A percentile compares a stretch with the other conserved stretches of the same genome.
These are phyloP conservation scores for Desmodus rotundus DNA, from an alignment of 2,113 vertebrate genomes.

Conservation along the genomic window DNA sequence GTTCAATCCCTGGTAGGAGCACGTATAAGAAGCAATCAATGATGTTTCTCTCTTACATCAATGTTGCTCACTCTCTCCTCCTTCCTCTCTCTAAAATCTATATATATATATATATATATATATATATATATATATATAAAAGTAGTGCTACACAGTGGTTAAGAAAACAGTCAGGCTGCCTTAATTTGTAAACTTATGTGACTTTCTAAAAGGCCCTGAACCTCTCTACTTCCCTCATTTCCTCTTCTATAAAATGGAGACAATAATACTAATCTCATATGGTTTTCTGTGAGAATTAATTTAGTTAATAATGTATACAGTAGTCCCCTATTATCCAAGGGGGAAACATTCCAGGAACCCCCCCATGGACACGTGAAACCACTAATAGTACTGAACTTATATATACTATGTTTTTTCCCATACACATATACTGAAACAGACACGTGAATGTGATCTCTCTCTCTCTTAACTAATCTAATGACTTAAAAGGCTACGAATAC, in stretches of 20 bases:
- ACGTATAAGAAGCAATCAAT: not conserved
- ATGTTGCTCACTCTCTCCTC: no score
- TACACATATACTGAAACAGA: not conserved
- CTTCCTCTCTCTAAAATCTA: no score
- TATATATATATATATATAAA: not conserved
- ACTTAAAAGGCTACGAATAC: not conserved
- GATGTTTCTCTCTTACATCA: not conserved
- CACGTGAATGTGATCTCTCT: not conserved
- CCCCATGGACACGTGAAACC: not conserved
- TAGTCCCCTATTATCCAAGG: not conserved
- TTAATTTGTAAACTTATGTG: not conserved
- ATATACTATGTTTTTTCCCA: not conserved
- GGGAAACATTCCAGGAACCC: not conserved
- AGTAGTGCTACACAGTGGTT: not conserved
- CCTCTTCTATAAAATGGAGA: not conserved
- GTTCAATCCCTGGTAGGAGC: not conserved
- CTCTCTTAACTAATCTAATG: not conserved
- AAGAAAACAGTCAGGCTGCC: not conserved
- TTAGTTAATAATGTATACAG: not conserved
- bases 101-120: no score
- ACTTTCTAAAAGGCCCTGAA: constrained; percentile 6
- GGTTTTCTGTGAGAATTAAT: not conserved
- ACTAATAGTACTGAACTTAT: not conserved
- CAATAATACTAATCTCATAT: not conserved
- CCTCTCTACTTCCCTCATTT: not conserved